Conservation (phyloP, 2,113 vertebrate genomes). For the Oncorhynchus gorbuscha region DNA sequence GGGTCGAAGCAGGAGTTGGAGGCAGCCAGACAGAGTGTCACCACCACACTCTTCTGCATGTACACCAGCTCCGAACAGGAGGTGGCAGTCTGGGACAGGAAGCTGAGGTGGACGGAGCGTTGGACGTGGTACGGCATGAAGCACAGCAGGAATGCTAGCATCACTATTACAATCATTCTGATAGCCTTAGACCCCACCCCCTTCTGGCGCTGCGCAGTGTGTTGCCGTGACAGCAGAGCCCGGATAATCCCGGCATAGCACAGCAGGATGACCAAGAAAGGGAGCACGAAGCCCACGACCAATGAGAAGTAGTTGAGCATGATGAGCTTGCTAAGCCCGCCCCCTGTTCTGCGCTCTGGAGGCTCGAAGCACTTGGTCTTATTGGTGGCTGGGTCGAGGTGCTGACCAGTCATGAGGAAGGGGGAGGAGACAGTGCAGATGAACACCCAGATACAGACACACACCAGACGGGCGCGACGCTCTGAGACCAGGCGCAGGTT, state of each 20-base stretch:
- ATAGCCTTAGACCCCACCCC: conserved; percentile 77
- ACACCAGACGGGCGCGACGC: conserved; percentile 79
- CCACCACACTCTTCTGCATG: conserved; percentile 89
- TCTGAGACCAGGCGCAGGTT: conserved; percentile 81
- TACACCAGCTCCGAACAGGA: conserved; percentile 67
- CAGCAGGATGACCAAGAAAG: conserved; percentile 84
- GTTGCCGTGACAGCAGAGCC: conserved; percentile 77
- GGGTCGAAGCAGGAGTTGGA: conserved; percentile 95
- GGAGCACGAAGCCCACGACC: conserved; percentile 82
- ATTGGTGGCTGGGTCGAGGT: conserved; percentile 63
- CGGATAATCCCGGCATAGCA: conserved; percentile 88
- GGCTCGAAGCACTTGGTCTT: conserved; percentile 95
- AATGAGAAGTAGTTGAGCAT: conserved; percentile 84
- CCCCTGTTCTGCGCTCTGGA: conserved; percentile 36
- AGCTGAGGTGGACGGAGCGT: conserved; percentile 82
- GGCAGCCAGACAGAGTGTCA: conserved; percentile 88
- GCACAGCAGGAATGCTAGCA: conserved; percentile 86
- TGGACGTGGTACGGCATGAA: conserved; percentile 94
- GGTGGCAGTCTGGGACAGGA: conserved; percentile 44
- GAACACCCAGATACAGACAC: conserved; percentile 82
- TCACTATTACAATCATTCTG: conserved; percentile 90
- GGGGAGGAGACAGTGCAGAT: conserved; percentile 82
- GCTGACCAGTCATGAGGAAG: conserved; percentile 76
- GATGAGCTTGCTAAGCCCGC: conserved; percentile 52
- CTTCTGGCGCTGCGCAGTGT: conserved; percentile 68